Conservation (phyloP, 2,797 vertebrate genomes). For the Chelonia mydas region DNA sequence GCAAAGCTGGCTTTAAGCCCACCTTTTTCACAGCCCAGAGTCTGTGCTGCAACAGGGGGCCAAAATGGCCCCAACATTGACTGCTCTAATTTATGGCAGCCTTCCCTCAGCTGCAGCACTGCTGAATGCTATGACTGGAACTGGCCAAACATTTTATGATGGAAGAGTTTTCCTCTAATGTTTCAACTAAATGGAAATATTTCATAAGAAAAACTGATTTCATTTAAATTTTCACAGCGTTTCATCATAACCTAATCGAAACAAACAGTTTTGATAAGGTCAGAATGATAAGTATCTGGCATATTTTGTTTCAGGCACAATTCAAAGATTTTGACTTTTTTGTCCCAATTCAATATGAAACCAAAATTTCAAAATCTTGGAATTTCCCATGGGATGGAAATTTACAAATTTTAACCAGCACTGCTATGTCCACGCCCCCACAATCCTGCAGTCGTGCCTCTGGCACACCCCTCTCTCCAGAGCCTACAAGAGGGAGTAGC, state of each 20-base stretch:
- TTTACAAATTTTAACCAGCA: neutral
- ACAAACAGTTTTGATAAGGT: no score
- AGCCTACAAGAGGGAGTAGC: neutral
- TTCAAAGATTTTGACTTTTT: neutral
- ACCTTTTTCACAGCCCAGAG: neutral
- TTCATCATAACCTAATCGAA: no score
- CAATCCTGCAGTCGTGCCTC: neutral
- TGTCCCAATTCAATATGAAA: neutral
- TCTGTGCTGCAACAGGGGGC: neutral
- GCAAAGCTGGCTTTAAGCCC: neutral
- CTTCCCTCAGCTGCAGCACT: neutral
- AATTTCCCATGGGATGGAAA: neutral
- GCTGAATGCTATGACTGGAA: neutral
- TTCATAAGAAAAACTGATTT: no score
- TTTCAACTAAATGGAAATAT: no score
- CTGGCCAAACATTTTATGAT: no score
- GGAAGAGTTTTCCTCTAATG: no score
- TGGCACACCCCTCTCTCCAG: neutral
- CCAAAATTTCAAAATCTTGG: neutral
- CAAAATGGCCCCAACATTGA: neutral
- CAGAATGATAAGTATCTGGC: no score
- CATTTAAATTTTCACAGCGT: no score
- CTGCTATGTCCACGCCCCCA: neutral
- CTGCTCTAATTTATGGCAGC: neutral
- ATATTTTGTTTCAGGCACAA: neutral